Evolutionary conservation across 2,797 vertebrate species (phyloP), one percentile per base, ranked within the genome.

Genomic region (Ctenosaura bakeri): DNA sequence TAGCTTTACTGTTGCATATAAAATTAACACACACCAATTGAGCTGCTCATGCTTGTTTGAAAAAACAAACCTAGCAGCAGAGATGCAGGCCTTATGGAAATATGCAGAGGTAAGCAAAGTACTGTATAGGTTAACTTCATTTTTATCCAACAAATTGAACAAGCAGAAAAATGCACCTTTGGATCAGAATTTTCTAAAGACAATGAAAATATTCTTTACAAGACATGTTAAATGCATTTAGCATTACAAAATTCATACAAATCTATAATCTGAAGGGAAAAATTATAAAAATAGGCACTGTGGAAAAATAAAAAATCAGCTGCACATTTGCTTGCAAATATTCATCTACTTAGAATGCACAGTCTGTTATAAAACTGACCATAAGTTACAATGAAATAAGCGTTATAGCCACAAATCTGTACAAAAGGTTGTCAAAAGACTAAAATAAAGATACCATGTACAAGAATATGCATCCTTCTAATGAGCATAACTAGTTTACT

Each of bases 241-340:
- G 89, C 64, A 93, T 95, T 97, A 96, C 87, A 97, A 96, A 97
- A 96, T 71, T 93, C 87, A 94, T 95, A 97, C 92, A 96, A 97
- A 95, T 94, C 95, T 97, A 94, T 93, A 96, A 93, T 88, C 18
- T 89, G 84, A 95, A 90, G 86, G 91, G 90, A 92, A 96, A 91
- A 95, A 92, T 91, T 95, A 94, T 96, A 97, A 97, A 96, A 96
- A 95, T 96, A 97, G 95, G 96, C 94, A 97, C 94, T 93, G 93
- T 94, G 95, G 86, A 94, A 92, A 96, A 96, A 93, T 95, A 93
- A 84, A 90, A 96, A 94, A 96, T 92, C 77, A 88, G 88, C 90
- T 94, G 82, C 89, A 94, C 94, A 88, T 82, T 92, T 92, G 90
- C 94, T 91, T 95, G 91, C 90, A 96, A 94, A 93, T 92, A 95